Evolutionary conservation across 2,113 vertebrate genomes (phyloP).

Genomic region (Oncorhynchus nerka): DNA sequence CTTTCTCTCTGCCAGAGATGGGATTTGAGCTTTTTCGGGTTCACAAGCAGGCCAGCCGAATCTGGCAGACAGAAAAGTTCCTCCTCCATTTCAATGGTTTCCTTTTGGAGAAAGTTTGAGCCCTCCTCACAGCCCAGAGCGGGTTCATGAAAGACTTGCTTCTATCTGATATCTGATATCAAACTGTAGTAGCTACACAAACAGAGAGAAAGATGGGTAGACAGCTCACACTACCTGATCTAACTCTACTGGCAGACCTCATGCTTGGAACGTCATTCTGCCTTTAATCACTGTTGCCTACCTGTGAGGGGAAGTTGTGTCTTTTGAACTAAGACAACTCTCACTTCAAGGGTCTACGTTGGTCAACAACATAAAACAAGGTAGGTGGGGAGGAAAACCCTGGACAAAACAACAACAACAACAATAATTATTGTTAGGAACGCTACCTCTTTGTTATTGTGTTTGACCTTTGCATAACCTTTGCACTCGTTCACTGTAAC

Average conservation of each 20-base stretch:
- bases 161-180: neutral
- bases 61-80: conserved; percentile 8
- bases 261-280: neutral
- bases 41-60: conserved; percentile 20
- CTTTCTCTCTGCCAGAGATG: conserved; percentile 8
- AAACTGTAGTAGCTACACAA: neutral
- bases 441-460: neutral
- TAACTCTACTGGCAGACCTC: neutral
- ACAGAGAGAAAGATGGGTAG: neutral
- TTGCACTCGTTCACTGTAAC: neutral
- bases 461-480: neutral
- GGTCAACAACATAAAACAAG: neutral
- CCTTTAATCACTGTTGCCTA: neutral
- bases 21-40: conserved; percentile 23
- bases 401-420: neutral
- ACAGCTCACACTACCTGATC: neutral
- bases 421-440: neutral
- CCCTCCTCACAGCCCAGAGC: neutral
- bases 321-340: neutral
- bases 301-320: neutral
- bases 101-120: conserved; percentile 2
- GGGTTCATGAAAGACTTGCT: neutral
- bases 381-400: no score
- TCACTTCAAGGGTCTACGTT: neutral
- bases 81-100: neutral